A percentile compares a stretch with the other conserved stretches of the same genome.
phyloP scores from a whole-genome alignment of 53 echinoderm and acorn worm species.

The Mesocentrotus franciscanus region DNA sequence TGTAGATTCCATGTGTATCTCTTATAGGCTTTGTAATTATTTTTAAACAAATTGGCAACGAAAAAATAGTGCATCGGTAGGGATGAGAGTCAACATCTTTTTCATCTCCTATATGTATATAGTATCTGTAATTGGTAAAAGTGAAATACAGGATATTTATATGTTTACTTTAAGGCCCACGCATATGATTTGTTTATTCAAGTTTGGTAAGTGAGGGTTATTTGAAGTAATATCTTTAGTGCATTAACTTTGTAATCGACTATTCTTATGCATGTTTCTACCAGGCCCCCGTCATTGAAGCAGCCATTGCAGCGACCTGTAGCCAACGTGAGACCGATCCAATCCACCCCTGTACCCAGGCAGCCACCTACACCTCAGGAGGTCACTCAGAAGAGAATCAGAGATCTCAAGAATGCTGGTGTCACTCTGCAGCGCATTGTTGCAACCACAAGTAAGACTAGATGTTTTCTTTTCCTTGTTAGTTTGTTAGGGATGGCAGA shows the following conservation, averaged over 20 bases:
- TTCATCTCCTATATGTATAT: no score
- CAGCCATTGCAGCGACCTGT: slow-evolving; percentile 75
- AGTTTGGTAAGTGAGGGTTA: no score
- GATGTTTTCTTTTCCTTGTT: neutral
- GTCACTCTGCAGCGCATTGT: slow-evolving; percentile 92
- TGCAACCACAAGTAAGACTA: slow-evolving; percentile 87
- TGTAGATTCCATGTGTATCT: no score
- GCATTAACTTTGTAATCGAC: neutral
- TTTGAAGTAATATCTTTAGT: neutral
- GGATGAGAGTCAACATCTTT: no score
- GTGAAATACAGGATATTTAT: no score
- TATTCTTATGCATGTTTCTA: neutral
- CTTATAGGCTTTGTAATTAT: no score
- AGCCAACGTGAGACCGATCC: slow-evolving; percentile 86
- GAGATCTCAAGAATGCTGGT: slow-evolving; percentile 72
- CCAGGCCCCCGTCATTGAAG: slow-evolving; percentile 58
- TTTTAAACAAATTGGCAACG: no score
- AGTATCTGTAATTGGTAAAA: no score
- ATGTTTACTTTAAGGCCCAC: no score
- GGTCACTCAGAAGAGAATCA: slow-evolving; percentile 65
- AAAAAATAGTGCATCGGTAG: no score
- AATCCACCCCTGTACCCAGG: slow-evolving; percentile 94
- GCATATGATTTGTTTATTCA: no score
- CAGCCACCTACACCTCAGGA: slow-evolving; percentile 66
- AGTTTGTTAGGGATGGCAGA: neutral